phyloP scores from a whole-genome alignment of 2,113 vertebrate species.

The Trematocara zebra region DNA sequence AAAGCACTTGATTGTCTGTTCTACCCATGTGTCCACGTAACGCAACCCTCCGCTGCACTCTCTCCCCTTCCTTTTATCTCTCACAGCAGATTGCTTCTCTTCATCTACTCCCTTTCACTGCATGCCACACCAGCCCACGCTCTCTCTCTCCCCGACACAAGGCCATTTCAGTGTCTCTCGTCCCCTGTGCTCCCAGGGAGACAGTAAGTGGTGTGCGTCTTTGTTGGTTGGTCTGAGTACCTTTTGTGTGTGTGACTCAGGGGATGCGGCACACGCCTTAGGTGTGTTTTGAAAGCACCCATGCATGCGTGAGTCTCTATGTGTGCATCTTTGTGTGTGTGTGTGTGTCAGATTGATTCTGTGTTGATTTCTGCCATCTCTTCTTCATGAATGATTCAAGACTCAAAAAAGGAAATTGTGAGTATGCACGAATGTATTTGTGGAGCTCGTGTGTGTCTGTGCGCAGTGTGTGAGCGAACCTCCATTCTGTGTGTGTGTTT shows the following conservation, averaged over 20 bases:
- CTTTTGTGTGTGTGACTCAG: neutral
- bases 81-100: neutral
- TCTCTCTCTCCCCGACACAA: neutral
- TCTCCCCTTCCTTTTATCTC: neutral
- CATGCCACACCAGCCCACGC: neutral
- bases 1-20: neutral
- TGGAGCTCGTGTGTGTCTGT: neutral
- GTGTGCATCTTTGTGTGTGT: neutral
- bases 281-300: conserved; percentile 14
- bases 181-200: neutral
- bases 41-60: neutral
- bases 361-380: conserved; percentile 33
- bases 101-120: neutral
- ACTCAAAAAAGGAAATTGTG: conserved; percentile 9
- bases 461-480: neutral
- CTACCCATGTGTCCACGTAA: neutral
- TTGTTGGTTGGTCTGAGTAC: neutral
- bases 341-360: conserved; percentile 1
- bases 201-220: neutral
- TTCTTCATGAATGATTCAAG: conserved; percentile 55
- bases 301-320: neutral
- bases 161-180: neutral
- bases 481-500: neutral
- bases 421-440: neutral
- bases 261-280: neutral